Percentiles rank a stretch among this genome's conserved stretches.
phyloP scores from a whole-genome alignment of 2,113 vertebrate genomes.

The Strigops habroptila region DNA sequence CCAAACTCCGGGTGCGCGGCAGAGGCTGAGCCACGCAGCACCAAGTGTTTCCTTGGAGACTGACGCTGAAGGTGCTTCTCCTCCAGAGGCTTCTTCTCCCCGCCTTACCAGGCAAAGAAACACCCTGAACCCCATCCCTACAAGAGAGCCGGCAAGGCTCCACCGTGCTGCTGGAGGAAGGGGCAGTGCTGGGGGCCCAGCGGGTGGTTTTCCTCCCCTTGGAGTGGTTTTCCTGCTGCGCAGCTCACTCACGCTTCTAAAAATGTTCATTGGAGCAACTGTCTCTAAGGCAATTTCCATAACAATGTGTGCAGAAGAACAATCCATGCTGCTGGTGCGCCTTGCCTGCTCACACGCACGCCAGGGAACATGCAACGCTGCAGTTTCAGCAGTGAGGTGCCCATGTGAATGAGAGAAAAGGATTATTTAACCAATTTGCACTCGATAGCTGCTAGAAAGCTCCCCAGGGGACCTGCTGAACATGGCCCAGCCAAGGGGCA shows the following conservation, averaged over 20 bases:
- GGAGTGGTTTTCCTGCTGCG: not conserved
- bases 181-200: not conserved
- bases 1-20: not conserved
- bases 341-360: rapidly evolving
- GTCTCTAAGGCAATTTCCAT: conserved; percentile 42
- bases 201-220: not conserved
- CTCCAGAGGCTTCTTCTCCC: not conserved
- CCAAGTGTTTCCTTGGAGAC: conserved; percentile 26
- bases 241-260: not conserved
- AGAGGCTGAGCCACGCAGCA: not conserved
- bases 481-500: not conserved
- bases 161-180: not conserved
- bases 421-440: not conserved
- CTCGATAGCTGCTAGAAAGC: not conserved
- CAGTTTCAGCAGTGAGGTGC: not conserved
- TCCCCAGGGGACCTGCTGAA: not conserved
- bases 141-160: not conserved
- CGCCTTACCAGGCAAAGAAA: not conserved
- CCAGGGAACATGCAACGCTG: rapidly evolving
- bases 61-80: not conserved
- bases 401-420: not conserved
- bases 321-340: not conserved
- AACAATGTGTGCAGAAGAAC: conserved; percentile 11
- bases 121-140: not conserved
- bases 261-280: not conserved